Conservation (phyloP, 2,888 invertebrate species). For the Minunthozetes semirufus region DNA sequence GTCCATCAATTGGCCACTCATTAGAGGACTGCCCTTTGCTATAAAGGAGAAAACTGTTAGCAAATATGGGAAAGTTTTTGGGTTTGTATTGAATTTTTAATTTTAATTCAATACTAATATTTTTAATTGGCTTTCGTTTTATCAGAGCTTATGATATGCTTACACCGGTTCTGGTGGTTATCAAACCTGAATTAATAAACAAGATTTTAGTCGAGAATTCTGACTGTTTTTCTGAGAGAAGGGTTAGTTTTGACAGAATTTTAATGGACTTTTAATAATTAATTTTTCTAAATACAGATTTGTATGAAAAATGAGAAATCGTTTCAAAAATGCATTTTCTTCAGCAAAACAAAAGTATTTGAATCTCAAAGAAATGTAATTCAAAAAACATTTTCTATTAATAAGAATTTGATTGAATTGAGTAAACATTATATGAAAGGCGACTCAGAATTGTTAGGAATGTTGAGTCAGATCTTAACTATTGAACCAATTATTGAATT, state of each 20-base stretch:
- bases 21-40: neutral
- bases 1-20: too few relatives aligned
- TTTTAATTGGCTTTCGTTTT: neutral
- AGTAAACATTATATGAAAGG: neutral
- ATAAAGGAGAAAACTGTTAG: neutral
- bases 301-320: neutral
- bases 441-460: neutral
- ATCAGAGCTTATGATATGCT: neutral
- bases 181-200: neutral
- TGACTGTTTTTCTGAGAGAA: neutral
- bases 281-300: neutral
- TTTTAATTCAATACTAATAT: neutral
- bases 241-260: neutral
- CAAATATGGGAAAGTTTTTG: neutral
- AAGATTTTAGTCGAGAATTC: neutral
- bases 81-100: neutral
- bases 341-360: neutral
- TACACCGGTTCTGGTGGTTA: neutral
- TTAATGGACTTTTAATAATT: neutral
- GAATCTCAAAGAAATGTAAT: neutral
- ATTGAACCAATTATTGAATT: neutral
- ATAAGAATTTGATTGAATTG: neutral
- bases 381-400: neutral
- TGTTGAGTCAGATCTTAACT: neutral
- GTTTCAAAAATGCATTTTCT: neutral